Conservation (phyloP, 2,797 vertebrate species). For the Rhinogobio ventralis region DNA sequence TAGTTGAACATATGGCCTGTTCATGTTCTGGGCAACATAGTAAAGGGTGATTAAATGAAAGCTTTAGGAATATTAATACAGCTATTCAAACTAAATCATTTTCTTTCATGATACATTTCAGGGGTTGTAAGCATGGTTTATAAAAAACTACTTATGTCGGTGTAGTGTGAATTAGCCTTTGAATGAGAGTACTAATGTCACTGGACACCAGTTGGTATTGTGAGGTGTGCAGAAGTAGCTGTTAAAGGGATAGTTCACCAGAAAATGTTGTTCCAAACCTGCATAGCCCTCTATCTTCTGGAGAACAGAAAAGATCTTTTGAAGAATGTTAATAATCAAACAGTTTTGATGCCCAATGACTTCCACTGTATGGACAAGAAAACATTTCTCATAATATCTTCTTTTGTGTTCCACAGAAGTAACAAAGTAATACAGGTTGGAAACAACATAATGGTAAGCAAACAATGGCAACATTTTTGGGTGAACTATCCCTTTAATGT, state of each 20-base stretch:
- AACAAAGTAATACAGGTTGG: too few species aligned
- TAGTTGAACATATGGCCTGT: conserved; percentile 57
- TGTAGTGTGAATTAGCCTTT: neutral
- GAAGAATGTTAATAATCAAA: neutral
- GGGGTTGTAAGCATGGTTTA: conserved; percentile 48
- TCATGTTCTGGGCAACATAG: conserved; percentile 47
- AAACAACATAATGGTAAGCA: too few species aligned
- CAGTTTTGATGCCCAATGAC: neutral
- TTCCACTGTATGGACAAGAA: too few species aligned
- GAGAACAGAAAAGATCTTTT: neutral
- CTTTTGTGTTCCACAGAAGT: too few species aligned
- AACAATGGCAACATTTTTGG: too few species aligned
- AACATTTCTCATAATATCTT: too few species aligned
- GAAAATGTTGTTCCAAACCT: neutral
- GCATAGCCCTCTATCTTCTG: neutral
- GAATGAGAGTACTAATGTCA: conserved; percentile 59
- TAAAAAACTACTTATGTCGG: neutral
- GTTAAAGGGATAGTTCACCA: neutral
- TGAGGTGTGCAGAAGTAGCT: neutral
- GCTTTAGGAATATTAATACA: conserved; percentile 66
- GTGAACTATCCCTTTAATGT: too few species aligned
- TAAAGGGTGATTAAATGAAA: conserved; percentile 48
- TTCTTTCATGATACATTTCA: conserved; percentile 62
- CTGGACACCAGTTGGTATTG: neutral
- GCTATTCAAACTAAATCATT: conserved; percentile 56